Conservation (phyloP, 2,888 invertebrate species). For the Itoplectis maculator region DNA sequence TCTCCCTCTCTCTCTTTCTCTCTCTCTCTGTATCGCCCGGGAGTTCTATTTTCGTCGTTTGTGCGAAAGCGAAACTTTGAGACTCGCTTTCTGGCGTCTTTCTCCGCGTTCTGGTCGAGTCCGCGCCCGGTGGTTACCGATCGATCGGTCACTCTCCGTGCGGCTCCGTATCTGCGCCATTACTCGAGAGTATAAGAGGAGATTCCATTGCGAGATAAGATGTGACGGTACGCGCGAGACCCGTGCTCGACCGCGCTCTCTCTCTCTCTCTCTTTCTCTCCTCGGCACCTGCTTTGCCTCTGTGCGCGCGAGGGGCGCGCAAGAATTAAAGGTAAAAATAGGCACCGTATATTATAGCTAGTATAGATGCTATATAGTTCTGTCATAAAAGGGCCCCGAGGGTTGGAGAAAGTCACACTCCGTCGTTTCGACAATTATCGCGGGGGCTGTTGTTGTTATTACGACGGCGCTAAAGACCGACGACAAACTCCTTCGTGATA, state of each 20-base stretch:
- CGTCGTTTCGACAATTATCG: slow-evolving; percentile 23
- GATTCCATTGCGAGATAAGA: slow-evolving; percentile 64
- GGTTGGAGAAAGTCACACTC: slow-evolving; percentile 34
- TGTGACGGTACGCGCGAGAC: slow-evolving; percentile 13
- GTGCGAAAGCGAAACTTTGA: slow-evolving; percentile 65
- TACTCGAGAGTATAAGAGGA: slow-evolving; percentile 59
- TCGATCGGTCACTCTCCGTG: slow-evolving; percentile 64
- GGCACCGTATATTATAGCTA: slow-evolving; percentile 18
- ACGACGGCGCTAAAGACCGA: not conserved
- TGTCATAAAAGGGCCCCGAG: slow-evolving; percentile 6
- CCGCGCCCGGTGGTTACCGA: slow-evolving; percentile 48
- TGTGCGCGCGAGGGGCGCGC: slow-evolving; percentile 1
- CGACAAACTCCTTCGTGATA: not conserved
- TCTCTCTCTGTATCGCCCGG: slow-evolving; percentile 24
- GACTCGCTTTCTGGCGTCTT: slow-evolving; percentile 48
- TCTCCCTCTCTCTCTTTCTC: not conserved
- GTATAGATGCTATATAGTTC: slow-evolving; percentile 19
- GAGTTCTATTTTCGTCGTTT: slow-evolving; percentile 64
- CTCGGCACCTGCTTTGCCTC: not conserved
- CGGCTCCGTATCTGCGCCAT: slow-evolving; percentile 61
- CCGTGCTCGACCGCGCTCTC: not conserved
- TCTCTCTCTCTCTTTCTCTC: too few relatives aligned
- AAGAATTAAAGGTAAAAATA: slow-evolving; percentile 47
- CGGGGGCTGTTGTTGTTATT: not conserved
- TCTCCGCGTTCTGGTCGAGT: not conserved